A percentile compares a stretch with the other conserved stretches of the same genome.
Evolutionary conservation across 2,113 vertebrate genomes (phyloP).

Genomic region (Chloropsis hardwickii): DNA sequence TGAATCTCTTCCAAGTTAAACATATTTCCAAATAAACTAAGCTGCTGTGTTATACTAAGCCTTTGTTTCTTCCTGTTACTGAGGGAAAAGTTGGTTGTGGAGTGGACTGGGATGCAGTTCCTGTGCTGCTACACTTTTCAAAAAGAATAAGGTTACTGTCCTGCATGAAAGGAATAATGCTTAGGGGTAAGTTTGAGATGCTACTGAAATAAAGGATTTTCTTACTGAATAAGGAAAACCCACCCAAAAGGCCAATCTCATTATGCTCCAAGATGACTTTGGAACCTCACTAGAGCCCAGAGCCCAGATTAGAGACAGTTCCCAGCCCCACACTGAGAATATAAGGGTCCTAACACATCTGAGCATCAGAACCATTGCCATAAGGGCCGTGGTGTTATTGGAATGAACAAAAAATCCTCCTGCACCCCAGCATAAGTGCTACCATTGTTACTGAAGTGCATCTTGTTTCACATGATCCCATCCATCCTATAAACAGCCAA

Average conservation of each 20-base stretch:
- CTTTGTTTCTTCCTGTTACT: neutral
- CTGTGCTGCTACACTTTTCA: neutral
- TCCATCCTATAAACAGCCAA: neutral
- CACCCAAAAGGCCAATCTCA: neutral
- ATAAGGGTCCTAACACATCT: neutral
- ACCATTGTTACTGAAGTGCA: neutral
- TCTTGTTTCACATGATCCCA: no score
- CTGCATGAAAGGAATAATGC: neutral
- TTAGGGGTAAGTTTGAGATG: neutral
- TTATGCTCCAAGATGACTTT: neutral
- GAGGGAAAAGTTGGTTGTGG: neutral
- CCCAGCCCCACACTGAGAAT: neutral
- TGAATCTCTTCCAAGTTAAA: neutral
- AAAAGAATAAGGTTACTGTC: neutral
- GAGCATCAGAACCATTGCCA: neutral
- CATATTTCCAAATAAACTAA: slow-evolving; percentile 37
- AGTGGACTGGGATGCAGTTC: neutral
- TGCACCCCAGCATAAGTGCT: neutral
- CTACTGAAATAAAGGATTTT: neutral
- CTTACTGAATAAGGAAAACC: neutral
- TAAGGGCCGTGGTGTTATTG: neutral
- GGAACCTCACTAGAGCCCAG: neutral
- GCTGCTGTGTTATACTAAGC: slow-evolving; percentile 11
- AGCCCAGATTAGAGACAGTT: neutral
- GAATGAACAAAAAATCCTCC: neutral